phyloP scores from a whole-genome alignment of 2,113 vertebrate genomes.

The Salminus brasiliensis region DNA sequence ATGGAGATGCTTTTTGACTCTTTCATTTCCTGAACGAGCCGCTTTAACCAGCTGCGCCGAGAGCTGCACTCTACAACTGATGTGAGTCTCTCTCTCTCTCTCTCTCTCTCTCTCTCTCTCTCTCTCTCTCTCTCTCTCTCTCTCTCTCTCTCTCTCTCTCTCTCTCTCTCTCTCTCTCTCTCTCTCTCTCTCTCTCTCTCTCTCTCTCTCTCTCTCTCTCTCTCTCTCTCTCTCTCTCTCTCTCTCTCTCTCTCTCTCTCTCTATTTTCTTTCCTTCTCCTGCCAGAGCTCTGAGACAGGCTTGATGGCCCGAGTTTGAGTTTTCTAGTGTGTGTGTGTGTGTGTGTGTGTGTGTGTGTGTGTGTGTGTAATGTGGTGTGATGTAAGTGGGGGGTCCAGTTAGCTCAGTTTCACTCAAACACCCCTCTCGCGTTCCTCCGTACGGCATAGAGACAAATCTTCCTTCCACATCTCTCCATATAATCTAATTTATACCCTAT shows the following conservation, averaged over 20 bases:
- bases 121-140: no score
- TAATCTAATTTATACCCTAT: no score
- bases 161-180: not conserved
- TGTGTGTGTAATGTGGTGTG: constrained; percentile 51
- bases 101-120: not conserved
- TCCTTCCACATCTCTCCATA: constrained; percentile 58
- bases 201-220: constrained; percentile 1
- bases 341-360: constrained; percentile 40
- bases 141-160: no score
- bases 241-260: no score
- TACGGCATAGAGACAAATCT: constrained; percentile 48
- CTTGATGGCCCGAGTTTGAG: constrained; percentile 12
- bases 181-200: not conserved
- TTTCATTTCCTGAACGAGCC: constrained; percentile 51
- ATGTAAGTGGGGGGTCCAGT: constrained; percentile 41
- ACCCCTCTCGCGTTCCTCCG: constrained; percentile 12
- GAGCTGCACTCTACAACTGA: not conserved
- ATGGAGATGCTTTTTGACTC: constrained; percentile 29
- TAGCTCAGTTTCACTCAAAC: constrained; percentile 49
- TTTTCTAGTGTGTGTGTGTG: constrained; percentile 38
- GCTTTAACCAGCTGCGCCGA: constrained; percentile 50
- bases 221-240: not conserved
- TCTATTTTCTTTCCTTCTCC: constrained; percentile 1
- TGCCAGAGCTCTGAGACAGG: not conserved
- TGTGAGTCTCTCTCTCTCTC: constrained; percentile 1